Percentiles rank a stretch among this genome's conserved stretches.
phyloP scores from a whole-genome alignment of 2,113 vertebrate species.

The Pontoporia blainvillei region DNA sequence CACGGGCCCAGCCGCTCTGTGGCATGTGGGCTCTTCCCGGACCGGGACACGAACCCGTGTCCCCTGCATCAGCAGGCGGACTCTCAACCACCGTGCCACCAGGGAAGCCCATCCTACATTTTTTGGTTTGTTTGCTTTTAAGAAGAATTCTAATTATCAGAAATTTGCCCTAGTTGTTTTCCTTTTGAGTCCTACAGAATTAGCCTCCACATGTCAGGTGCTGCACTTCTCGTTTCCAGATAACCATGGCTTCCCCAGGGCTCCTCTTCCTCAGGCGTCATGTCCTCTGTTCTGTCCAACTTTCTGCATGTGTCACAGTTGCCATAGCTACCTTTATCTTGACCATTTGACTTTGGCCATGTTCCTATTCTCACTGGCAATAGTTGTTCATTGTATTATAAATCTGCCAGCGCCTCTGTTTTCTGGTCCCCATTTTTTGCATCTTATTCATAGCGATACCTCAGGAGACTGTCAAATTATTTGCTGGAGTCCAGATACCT shows the following conservation, averaged over 20 bases:
- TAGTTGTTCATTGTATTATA: background rate
- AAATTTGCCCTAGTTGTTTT: background rate
- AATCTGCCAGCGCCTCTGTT: background rate
- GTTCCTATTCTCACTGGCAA: background rate
- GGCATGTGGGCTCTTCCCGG: too few species aligned
- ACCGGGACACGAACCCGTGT: too few species aligned
- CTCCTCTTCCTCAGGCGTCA: background rate
- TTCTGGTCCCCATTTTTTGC: background rate
- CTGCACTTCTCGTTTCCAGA: background rate
- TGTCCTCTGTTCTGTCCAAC: background rate
- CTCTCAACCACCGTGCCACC: too few species aligned
- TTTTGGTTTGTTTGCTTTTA: background rate
- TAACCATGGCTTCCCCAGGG: background rate
- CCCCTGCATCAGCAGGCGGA: too few species aligned
- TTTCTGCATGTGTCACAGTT: background rate
- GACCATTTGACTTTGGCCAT: background rate
- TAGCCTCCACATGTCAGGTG: background rate
- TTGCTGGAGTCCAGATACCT: background rate
- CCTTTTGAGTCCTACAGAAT: background rate
- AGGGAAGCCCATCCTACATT: background rate
- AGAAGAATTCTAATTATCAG: slow-evolving; percentile 10
- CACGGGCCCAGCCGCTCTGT: too few species aligned
- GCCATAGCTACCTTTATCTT: background rate
- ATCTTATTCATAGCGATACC: background rate
- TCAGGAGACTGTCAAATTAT: background rate